A percentile compares a stretch with the other conserved stretches of the same genome.
Evolutionary conservation across 1,140 invertebrate genomes (phyloP).

Genomic region (Dreissena polymorpha): DNA sequence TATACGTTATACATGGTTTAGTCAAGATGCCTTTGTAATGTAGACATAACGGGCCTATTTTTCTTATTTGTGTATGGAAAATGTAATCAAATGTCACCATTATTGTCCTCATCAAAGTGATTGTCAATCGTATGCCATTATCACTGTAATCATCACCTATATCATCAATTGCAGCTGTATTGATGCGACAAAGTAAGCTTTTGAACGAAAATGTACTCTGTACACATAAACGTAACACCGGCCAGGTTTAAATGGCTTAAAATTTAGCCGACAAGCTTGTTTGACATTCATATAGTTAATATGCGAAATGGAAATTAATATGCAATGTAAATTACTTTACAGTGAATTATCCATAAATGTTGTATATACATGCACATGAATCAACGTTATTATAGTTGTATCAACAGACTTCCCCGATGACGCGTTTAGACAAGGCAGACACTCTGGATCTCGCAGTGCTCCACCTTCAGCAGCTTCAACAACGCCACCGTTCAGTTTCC

Average conservation of each 20-base stretch:
- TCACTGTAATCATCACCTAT: no score
- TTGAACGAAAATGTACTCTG: no score
- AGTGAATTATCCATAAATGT: background rate
- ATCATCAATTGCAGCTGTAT: no score
- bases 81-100: no score
- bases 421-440: constrained; percentile 45
- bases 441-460: constrained; percentile 24
- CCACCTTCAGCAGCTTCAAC: constrained; percentile 33
- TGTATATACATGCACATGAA: background rate
- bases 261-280: background rate
- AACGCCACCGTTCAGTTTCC: constrained; percentile 8
- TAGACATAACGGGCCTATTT: no score
- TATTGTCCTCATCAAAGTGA: no score
- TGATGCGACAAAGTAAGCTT: no score
- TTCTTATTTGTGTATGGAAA: background rate
- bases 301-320: background rate
- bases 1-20: background rate
- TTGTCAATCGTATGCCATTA: no score
- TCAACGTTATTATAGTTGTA: background rate
- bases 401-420: constrained; percentile 36
- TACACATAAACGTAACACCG: background rate
- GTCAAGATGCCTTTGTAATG: no score
- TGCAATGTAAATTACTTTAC: background rate
- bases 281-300: background rate
- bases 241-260: background rate